phyloP scores from a whole-genome alignment of 2,113 vertebrate genomes.

The Brachyhypopomus gauderio region DNA sequence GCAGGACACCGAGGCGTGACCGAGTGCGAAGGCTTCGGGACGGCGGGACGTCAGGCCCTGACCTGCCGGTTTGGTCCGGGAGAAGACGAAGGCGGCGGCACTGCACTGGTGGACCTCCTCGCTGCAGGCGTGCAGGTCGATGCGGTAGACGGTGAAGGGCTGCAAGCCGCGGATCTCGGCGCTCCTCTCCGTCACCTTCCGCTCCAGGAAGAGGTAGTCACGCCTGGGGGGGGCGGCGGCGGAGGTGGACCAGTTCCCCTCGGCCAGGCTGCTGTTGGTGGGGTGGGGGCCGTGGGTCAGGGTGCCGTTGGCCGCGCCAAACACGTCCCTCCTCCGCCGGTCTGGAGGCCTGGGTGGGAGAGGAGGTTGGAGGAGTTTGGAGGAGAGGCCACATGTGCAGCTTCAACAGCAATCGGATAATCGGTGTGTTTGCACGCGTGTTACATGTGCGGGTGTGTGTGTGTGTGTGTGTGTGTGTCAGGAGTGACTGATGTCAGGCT shows the following conservation, averaged over 20 bases:
- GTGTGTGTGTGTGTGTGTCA: constrained; percentile 21
- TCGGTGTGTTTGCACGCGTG: too few relatives aligned
- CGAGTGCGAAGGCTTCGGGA: too few relatives aligned
- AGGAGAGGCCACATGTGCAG: background rate
- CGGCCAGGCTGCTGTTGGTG: constrained; percentile 68
- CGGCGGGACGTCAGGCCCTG: constrained; percentile 26
- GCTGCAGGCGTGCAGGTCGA: constrained; percentile 96
- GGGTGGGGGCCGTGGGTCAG: constrained; percentile 58
- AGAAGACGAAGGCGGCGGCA: constrained; percentile 92
- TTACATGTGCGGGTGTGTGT: background rate
- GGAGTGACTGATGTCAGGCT: background rate
- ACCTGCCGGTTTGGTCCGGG: constrained; percentile 96
- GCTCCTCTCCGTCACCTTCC: constrained; percentile 81
- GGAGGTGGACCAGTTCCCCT: constrained; percentile 67
- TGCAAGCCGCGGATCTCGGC: constrained; percentile 85
- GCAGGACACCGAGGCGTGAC: too few relatives aligned
- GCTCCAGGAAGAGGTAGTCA: constrained; percentile 86
- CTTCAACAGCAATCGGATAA: background rate
- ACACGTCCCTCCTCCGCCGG: constrained; percentile 86
- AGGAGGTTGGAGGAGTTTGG: background rate
- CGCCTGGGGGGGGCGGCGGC: constrained; percentile 78
- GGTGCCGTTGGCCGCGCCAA: constrained; percentile 80
- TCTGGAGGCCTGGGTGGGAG: constrained; percentile 73
- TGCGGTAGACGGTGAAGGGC: constrained; percentile 94
- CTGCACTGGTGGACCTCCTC: constrained; percentile 90